Evolutionary conservation across 2,888 invertebrate genomes (phyloP).

Genomic region (Drosophila fulvimacula): DNA sequence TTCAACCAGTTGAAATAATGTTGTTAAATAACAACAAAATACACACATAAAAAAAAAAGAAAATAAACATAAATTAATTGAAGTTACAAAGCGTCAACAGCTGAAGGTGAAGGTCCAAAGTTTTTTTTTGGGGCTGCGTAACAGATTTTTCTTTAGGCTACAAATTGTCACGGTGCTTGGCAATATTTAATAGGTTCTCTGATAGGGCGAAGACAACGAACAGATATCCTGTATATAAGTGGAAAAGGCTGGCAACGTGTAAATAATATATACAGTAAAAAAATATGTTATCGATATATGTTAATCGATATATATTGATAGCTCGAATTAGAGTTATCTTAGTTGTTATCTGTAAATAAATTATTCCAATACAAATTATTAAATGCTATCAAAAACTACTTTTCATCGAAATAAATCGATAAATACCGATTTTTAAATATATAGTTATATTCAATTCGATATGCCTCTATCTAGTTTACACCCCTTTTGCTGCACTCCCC

Average conservation of each 20-base stretch:
- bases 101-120: slow-evolving; percentile 69
- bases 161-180: slow-evolving; percentile 60
- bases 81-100: slow-evolving; percentile 62
- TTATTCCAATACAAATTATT: no score
- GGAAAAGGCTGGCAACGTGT: no score
- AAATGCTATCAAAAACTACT: no score
- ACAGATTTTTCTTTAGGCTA: slow-evolving; percentile 3
- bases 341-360: no score
- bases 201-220: not conserved
- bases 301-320: not conserved
- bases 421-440: no score
- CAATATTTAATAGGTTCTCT: slow-evolving; percentile 53
- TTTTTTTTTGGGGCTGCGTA: slow-evolving; percentile 12
- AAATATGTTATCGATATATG: not conserved
- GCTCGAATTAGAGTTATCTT: no score
- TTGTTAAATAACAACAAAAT: slow-evolving; percentile 47
- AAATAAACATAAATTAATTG: slow-evolving; percentile 49
- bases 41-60: slow-evolving; percentile 3
- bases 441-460: not conserved
- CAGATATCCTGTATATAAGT: slow-evolving; percentile 1
- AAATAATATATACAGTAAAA: not conserved
- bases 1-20: slow-evolving; percentile 56
- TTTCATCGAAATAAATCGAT: no score
- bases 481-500: not conserved
- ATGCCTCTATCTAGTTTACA: not conserved